These are phyloP conservation scores for Rhinoraja longicauda DNA, from an alignment of 2,797 vertebrate genomes.

Conservation along the genomic window DNA sequence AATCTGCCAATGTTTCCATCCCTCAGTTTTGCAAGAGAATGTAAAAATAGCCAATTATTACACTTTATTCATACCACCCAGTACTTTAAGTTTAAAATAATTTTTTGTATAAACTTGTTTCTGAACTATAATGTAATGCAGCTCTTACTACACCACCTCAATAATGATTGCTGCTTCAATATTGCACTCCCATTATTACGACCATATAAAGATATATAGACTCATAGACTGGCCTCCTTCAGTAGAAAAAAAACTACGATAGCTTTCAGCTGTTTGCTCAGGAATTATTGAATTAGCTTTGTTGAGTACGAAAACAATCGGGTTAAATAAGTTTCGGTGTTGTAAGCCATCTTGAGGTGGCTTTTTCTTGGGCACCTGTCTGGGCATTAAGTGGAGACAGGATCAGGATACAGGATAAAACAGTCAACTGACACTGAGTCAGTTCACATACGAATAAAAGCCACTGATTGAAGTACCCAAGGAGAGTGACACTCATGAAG, in stretches of 20 bases:
- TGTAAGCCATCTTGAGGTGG: not conserved
- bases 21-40: not conserved
- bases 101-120: not conserved
- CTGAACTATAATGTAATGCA: not conserved
- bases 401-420: not conserved
- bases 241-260: not conserved
- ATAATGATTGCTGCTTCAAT: not conserved
- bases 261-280: slow-evolving; percentile 12
- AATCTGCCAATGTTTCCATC: not conserved
- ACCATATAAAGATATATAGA: not conserved
- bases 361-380: not conserved
- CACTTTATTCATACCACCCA: not conserved
- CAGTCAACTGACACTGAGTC: not conserved
- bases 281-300: slow-evolving; percentile 27
- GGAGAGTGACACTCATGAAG: not conserved
- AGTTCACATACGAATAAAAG: not conserved
- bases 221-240: not conserved
- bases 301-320: not conserved
- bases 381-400: not conserved
- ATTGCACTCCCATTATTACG: slow-evolving; percentile 20
- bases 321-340: not conserved
- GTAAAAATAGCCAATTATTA: not conserved
- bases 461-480: not conserved
- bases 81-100: not conserved
- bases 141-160: not conserved